Evolutionary conservation across 2,113 vertebrate species (phyloP).

Genomic region (Corvus moneduloides): DNA sequence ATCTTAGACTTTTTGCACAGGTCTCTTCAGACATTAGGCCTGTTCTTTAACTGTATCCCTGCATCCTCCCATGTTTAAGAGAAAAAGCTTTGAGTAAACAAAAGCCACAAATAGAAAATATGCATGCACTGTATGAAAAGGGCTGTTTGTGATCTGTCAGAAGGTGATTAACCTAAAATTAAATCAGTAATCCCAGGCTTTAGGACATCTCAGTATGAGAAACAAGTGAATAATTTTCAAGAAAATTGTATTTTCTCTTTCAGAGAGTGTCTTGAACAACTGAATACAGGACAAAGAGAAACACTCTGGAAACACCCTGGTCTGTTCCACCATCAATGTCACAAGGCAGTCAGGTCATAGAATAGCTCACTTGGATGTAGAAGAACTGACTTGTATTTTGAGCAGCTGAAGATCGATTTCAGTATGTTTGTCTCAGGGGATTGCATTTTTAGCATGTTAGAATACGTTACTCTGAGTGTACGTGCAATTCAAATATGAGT

Average conservation of each 20-base stretch:
- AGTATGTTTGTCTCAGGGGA: not conserved
- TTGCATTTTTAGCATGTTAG: not conserved
- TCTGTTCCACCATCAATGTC: not conserved
- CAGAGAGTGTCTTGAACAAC: not conserved
- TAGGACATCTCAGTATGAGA: not conserved
- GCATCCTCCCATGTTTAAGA: not conserved
- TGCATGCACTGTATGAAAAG: not conserved
- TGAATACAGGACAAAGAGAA: not conserved
- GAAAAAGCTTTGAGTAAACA: not conserved
- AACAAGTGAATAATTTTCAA: not conserved
- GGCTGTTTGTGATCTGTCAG: not conserved
- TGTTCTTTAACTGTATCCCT: not conserved
- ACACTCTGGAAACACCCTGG: not conserved
- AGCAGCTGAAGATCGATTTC: not conserved
- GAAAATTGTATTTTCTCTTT: not conserved
- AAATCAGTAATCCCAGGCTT: not conserved
- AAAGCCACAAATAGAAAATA: not conserved
- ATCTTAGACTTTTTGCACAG: not conserved
- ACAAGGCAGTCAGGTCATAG: not conserved
- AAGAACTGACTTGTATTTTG: not conserved
- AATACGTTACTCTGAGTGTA: not conserved
- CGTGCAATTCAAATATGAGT: slow-evolving; percentile 1
- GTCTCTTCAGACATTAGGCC: not conserved
- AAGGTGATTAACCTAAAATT: not conserved
- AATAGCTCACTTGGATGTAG: not conserved